Evolutionary conservation across 2,113 vertebrate genomes (phyloP), one percentile per base, ranked within the genome.

Genomic region (Chlamydotis undulata): DNA sequence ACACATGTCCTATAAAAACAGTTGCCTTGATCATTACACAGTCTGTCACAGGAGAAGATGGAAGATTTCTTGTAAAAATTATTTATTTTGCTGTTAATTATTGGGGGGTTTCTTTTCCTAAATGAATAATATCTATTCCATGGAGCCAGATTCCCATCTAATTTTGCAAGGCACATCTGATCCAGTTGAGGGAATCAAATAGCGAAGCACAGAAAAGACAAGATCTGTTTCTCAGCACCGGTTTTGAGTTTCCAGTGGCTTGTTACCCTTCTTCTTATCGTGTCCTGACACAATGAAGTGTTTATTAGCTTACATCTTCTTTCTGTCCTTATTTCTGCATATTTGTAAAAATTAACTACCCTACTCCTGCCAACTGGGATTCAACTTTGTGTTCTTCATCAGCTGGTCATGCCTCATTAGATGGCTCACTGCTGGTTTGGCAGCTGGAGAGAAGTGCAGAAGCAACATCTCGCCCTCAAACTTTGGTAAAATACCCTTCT

Each of bases 331-430:
- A 53, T 49, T 87, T 69, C 49, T 64, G 7, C 31, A 4, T 25
- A 16, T n/a, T 77, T 49, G 41, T 22, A 49, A 67, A 33, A 78
- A 55, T 0, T 2, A 12, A n/a, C 8, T 7, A 5, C 22, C 29
- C 5, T 45, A 2, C 18, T 60, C 14, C 26, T 47, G 52, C 10
- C 1, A 0, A 1, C 2, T 14, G 26, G 12, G 57, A 22, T 23
- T 83, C 69, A 14, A 2, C 2, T 25, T 61, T 15, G 17, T 29
- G 35, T 56, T 68, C 29, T 45, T 80, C 31, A 25, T 12, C 78
- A 33, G 9, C 25, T 52, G 26, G 21, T 56, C 43, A 6, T 25
- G 35, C 28, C 13, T 50, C 26, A 19, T 37, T 35, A 3, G 6
- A 12, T n/a, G 45, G 10, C 2, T n/a, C 14, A 12, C 14, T 31